Percentiles rank a stretch among this genome's conserved stretches.
These are phyloP conservation scores for Ptyas mucosa DNA, from an alignment of 2,113 vertebrate genomes.

Conservation along the genomic window DNA sequence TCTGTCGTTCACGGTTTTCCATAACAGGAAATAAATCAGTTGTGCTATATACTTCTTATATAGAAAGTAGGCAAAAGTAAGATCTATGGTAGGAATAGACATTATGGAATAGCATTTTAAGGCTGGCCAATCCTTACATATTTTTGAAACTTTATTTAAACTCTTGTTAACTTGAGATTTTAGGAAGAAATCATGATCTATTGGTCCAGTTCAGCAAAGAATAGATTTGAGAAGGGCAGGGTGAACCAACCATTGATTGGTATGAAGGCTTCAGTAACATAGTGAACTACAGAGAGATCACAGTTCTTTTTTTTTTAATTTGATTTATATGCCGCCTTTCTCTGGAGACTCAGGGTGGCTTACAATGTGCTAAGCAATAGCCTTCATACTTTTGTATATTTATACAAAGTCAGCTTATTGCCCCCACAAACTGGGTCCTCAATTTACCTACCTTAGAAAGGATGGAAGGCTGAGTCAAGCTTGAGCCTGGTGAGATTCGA, in stretches of 20 bases:
- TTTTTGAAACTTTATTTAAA: neutral
- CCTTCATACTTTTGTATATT: too few species aligned
- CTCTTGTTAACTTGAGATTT: neutral
- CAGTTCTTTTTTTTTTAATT: too few species aligned
- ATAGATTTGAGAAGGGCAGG: neutral
- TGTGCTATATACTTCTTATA: neutral
- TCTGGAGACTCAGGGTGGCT: too few species aligned
- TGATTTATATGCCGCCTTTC: too few species aligned
- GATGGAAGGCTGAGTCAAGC: too few species aligned
- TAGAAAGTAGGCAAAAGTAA: neutral
- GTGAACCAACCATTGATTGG: neutral
- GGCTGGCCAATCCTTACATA: neutral
- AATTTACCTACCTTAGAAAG: too few species aligned
- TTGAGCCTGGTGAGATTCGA: too few species aligned
- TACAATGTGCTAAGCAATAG: too few species aligned
- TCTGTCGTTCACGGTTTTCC: neutral
- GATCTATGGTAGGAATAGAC: neutral
- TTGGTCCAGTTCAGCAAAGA: neutral
- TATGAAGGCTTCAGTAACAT: neutral
- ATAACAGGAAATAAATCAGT: neutral
- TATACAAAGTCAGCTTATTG: too few species aligned
- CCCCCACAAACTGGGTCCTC: too few species aligned
- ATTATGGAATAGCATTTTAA: neutral
- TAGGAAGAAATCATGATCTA: neutral
- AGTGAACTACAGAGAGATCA: neutral